Evolutionary conservation across 1,140 invertebrate species (phyloP).

Genomic region (Drusus annulatus): DNA sequence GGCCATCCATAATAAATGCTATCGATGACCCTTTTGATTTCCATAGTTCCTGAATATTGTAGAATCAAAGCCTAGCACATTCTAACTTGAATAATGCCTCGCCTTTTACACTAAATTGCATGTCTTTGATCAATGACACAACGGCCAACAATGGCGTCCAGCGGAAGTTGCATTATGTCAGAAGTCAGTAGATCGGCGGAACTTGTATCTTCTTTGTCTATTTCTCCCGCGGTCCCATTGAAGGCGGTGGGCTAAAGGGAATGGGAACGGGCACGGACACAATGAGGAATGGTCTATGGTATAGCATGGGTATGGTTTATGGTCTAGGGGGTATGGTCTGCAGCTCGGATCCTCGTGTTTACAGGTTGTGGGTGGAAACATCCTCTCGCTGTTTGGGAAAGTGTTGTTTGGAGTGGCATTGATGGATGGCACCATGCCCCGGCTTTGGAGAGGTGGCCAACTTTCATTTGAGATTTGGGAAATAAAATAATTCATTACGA

Average conservation of each 20-base stretch:
- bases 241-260: slow-evolving; percentile 3
- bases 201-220: slow-evolving; percentile 1
- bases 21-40: too few relatives aligned
- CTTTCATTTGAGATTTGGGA: too few relatives aligned
- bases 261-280: neutral
- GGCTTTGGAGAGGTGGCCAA: too few relatives aligned
- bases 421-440: slow-evolving; percentile 36
- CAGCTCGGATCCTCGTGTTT: slow-evolving; percentile 43
- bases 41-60: too few relatives aligned
- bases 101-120: neutral
- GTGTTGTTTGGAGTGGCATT: slow-evolving; percentile 45
- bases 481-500: too few relatives aligned
- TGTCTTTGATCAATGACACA: neutral
- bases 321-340: neutral
- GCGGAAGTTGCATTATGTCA: slow-evolving; percentile 14
- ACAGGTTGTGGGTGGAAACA: slow-evolving; percentile 59
- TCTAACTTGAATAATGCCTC: too few relatives aligned
- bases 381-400: slow-evolving; percentile 42
- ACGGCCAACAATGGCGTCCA: neutral
- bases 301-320: too few relatives aligned
- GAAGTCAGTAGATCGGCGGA: neutral
- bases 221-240: neutral
- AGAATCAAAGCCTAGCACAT: too few relatives aligned
- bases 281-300: neutral
- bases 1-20: too few relatives aligned